phyloP scores from a whole-genome alignment of 2,113 vertebrate species.

The Ardeotis arabs region DNA sequence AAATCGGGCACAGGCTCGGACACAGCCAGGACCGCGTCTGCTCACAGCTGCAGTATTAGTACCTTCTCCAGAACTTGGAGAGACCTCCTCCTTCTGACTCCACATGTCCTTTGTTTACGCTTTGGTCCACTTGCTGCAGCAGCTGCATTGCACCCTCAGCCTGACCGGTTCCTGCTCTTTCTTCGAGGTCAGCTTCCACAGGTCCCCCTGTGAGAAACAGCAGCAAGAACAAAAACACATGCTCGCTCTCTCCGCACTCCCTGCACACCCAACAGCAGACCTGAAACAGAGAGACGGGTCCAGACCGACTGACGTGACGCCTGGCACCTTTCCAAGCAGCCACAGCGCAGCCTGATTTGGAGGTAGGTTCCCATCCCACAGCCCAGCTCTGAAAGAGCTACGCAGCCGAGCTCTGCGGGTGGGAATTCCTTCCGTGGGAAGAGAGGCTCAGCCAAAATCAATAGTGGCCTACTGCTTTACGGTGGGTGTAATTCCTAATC shows the following conservation, averaged over 20 bases:
- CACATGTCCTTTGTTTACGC: neutral
- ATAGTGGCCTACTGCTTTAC: neutral
- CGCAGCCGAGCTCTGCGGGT: too few relatives aligned
- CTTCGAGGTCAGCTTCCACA: neutral
- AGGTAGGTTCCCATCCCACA: neutral
- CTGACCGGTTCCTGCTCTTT: neutral
- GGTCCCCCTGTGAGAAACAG: neutral
- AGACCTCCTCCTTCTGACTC: neutral
- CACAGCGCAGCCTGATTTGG: neutral
- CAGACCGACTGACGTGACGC: fast-evolving
- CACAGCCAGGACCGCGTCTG: neutral
- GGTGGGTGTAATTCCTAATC: neutral
- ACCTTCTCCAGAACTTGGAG: conserved; percentile 35
- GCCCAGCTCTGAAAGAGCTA: too few relatives aligned
- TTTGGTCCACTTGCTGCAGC: neutral
- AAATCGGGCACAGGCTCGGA: neutral
- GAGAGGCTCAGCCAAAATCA: neutral
- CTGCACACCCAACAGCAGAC: fast-evolving
- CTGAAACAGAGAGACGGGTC: neutral
- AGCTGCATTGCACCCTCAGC: neutral
- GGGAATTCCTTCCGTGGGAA: neutral
- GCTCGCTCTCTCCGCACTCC: fast-evolving
- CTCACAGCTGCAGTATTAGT: neutral
- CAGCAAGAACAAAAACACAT: neutral
- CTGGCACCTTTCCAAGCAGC: neutral